Percentiles rank a stretch among this genome's conserved stretches.
Evolutionary conservation across 2,797 vertebrate genomes (phyloP).

Genomic region (Epinephelus malabaricus): DNA sequence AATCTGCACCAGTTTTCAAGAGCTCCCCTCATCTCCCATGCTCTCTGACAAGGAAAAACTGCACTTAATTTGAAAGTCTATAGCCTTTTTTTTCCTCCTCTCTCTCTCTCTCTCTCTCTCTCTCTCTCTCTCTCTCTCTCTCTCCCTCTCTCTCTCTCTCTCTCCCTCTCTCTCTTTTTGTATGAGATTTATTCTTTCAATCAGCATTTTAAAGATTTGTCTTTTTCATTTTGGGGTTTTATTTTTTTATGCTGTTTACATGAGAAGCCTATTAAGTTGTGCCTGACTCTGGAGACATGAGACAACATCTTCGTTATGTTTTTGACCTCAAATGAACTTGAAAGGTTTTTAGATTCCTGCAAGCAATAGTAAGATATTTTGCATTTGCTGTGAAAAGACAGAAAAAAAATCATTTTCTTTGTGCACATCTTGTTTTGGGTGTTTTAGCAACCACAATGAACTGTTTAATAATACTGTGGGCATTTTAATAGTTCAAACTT

Average conservation of each 20-base stretch:
- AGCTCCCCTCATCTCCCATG: slow-evolving; percentile 53
- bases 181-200: slow-evolving; percentile 68
- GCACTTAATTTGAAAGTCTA: slow-evolving; percentile 71
- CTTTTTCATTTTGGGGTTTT: slow-evolving; percentile 25
- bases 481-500: slow-evolving; percentile 24
- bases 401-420: neutral
- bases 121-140: slow-evolving; percentile 8
- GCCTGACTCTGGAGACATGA: slow-evolving; percentile 79
- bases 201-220: slow-evolving; percentile 70
- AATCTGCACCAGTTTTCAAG: slow-evolving; percentile 69
- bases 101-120: slow-evolving; percentile 7
- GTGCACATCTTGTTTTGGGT: slow-evolving; percentile 20
- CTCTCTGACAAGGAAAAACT: slow-evolving; percentile 70
- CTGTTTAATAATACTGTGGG: slow-evolving; percentile 21
- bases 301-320: slow-evolving; percentile 58
- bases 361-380: slow-evolving; percentile 36
- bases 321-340: slow-evolving; percentile 64
- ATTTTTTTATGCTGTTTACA: slow-evolving; percentile 81
- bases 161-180: slow-evolving; percentile 39
- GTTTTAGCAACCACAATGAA: slow-evolving; percentile 16
- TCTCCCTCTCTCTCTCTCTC: slow-evolving; percentile 4
- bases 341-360: slow-evolving; percentile 44
- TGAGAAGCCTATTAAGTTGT: slow-evolving; percentile 82
- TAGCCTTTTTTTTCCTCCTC: slow-evolving; percentile 36
- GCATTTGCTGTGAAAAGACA: slow-evolving; percentile 36